Evolutionary conservation across 2,797 vertebrate genomes (phyloP), one percentile per base, ranked within the genome.

Genomic region (Rhodeus uyekii): DNA sequence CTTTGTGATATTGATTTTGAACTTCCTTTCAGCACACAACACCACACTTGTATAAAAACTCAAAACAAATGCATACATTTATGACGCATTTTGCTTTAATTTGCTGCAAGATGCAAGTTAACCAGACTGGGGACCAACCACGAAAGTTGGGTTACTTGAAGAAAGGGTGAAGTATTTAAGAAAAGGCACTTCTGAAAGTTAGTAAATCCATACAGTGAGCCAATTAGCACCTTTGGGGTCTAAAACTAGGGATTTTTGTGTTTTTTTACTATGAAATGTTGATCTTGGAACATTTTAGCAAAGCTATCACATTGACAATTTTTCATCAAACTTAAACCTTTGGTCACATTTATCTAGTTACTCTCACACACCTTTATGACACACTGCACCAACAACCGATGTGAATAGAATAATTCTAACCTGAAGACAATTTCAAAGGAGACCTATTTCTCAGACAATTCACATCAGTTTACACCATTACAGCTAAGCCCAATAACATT

Each of bases 261-360:
- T n/a, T 58, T 61, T 76, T 76, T 44, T 50, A 71, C 29, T 77
- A 69, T 24, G 8, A 86, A 84, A 75, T 81, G 53, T 78, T 78
- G 63, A 46, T 38, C 27, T 68, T 72, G 65, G 72, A 78, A 77
- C 48, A 60, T 27, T 73, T 65, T 74, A 63, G 64, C 68, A 58
- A 42, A 19, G 27, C 24, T 1, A 73, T 83, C 29, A 27, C 38
- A 75, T 10, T 42, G 13, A 58, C 36, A 53, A 3, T n/a, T 67
- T 27, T 80, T 53, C 65, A 68, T 34, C 69, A 76, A 85, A 79
- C 85, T 64, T 84, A 76, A 87, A 85, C 76, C 88, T 89, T 89
- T 89, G 88, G 88, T 89, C 88, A 86, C 85, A 85, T 82, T 83
- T 82, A 86, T 69, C 79, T 63, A 79, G 75, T 75, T 78, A 64